Evolutionary conservation across 2,113 vertebrate species (phyloP).

Genomic region (Nyctereutes procyonoides): DNA sequence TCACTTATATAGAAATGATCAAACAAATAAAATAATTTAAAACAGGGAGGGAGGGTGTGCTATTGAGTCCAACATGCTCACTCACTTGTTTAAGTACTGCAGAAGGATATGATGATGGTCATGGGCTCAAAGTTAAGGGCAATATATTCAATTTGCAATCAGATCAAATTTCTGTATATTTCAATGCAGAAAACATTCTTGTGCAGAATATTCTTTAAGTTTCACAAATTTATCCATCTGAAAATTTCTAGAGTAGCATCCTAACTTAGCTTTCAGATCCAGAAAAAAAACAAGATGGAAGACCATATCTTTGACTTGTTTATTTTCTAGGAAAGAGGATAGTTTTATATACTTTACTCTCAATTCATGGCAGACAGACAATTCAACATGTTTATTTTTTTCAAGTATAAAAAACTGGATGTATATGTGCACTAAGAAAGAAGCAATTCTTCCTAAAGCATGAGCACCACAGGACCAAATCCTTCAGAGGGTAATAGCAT

Average conservation of each 20-base stretch:
- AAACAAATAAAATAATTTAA: conserved; percentile 14
- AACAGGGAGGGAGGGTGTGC: background rate
- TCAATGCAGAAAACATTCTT: conserved; percentile 18
- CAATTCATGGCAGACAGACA: conserved; percentile 23
- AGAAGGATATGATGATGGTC: background rate
- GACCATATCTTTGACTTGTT: background rate
- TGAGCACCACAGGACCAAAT: background rate
- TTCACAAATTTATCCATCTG: conserved; percentile 14
- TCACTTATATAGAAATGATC: conserved; percentile 37
- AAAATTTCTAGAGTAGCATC: conserved; percentile 3
- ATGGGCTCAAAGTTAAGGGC: background rate
- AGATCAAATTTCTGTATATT: background rate
- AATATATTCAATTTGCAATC: background rate
- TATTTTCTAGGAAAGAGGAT: background rate
- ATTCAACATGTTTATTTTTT: background rate
- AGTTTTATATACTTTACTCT: background rate
- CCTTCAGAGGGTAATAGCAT: background rate
- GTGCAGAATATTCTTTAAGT: background rate
- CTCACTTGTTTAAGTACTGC: background rate
- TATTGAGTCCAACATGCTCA: background rate
- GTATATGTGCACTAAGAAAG: background rate
- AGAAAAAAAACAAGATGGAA: conserved; percentile 44
- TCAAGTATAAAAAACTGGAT: background rate
- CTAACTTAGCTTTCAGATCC: background rate
- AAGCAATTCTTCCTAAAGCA: background rate